Evolutionary conservation across 2,113 vertebrate species (phyloP), one percentile per base, ranked within the genome.

Genomic region (Salvelinus fontinalis): DNA sequence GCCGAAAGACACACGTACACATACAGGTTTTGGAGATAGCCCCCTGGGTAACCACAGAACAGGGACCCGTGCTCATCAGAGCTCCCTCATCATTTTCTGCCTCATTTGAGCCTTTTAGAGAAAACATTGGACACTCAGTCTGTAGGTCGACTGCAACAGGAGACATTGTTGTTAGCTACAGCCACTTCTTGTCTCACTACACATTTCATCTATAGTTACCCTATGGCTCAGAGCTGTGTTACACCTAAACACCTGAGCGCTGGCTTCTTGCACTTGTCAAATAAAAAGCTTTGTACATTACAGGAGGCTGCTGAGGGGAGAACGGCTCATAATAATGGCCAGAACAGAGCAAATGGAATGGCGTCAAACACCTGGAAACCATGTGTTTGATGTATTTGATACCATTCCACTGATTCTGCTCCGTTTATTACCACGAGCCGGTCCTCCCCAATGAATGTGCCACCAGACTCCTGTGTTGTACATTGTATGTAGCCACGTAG

Each of bases 51-150:
- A 60, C 59, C 16, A 60, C 59, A 60, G 59, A 60, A 60, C 16
- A 22, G n/a, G n/a, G n/a, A 62, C 18, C 20, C 29, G 64, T 22
- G n/a, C 60, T 64, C 60, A 4, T 22, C 60, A 64, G 22, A 24
- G 60, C 18, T 22, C 60, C 8, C 20, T 64, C 20, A 3, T 9
- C 3, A 84, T 89, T 81, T 83, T 89, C 83, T 60, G 78, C 70
- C 83, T 84, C 81, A 79, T 85, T 90, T 78, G 29, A 2, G 84
- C 64, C 78, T 77, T 80, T 90, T 82, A 75, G 74, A 82, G 59
- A 80, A 71, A 79, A 81, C 86, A 80, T 79, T 69, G 72, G 66
- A 48, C 49, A 39, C 27, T 57, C 54, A n/a, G 77, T 85, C 83
- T 29, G 34, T 31, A 82, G 81, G 83, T 22, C 65, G 12, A 69